A percentile compares a stretch with the other conserved stretches of the same genome.
Evolutionary conservation across 2,888 invertebrate species (phyloP).

Genomic region (Melanotus villosus): DNA sequence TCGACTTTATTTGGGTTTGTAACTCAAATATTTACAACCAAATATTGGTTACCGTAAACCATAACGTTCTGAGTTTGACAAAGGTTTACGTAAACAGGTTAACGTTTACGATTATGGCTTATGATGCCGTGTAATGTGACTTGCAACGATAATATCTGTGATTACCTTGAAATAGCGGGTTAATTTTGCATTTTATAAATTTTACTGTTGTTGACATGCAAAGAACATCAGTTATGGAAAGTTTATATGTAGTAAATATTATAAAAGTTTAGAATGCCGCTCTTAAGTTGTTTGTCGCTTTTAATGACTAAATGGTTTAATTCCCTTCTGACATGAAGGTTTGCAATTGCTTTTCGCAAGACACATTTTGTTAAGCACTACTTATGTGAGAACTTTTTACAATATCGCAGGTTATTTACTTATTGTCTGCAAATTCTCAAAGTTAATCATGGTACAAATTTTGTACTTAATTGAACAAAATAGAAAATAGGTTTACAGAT

Average conservation of each 20-base stretch:
- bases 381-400: too few relatives aligned
- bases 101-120: neutral
- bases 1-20: constrained; percentile 20
- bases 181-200: neutral
- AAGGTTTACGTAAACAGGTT: neutral
- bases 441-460: too few relatives aligned
- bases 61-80: neutral
- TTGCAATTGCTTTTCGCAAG: too few relatives aligned
- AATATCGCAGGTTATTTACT: too few relatives aligned
- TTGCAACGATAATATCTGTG: neutral
- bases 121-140: neutral
- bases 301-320: too few relatives aligned
- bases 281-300: too few relatives aligned
- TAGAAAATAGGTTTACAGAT: too few relatives aligned
- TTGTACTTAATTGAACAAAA: too few relatives aligned
- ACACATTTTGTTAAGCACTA: too few relatives aligned
- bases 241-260: neutral
- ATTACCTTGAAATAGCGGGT: neutral
- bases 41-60: constrained; percentile 8
- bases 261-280: too few relatives aligned
- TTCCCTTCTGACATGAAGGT: too few relatives aligned
- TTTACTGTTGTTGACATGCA: neutral
- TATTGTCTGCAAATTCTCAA: too few relatives aligned
- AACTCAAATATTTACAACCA: constrained; percentile 10
- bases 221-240: neutral